Evolutionary conservation across 2,888 invertebrate species (phyloP), one percentile per base, ranked within the genome.

Genomic region (Drosophila fulvimacula): DNA sequence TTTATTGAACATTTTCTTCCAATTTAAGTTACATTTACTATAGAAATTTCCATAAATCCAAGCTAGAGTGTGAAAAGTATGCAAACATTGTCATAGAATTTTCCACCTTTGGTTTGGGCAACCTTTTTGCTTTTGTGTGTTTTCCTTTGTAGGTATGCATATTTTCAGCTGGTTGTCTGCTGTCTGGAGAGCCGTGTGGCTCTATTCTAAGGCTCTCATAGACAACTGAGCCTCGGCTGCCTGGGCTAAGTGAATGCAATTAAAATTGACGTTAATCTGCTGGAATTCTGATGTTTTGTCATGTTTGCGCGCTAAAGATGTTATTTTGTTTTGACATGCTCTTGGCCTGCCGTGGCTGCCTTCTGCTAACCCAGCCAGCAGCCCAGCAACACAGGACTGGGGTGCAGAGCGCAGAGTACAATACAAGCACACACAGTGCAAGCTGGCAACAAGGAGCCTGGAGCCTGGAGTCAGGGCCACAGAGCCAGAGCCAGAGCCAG

Each of bases 241-340:
- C 70, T 72, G 24, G 74, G 78, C 76, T 85, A 85, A 85, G 85
- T 85, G 88, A 88, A 87, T 88, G 89, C 89, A 88, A 86, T 86
- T 86, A 88, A 86, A 86, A 89, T 84, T 87, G 87, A 88, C 89
- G 87, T 86, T 86, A 86, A 88, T 86, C 89, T 88, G 85, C 81
- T 88, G 89, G 82, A 87, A 84, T 86, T 86, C 82, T 86, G 88
- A 86, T 88, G 89, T 87, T 88, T 87, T 87, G 85, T 86, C 86
- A 86, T 88, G 86, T 86, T 86, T 87, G 87, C 89, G 87, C 88
- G 85, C 87, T 88, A 83, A 85, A 85, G 84, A 86, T 88, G 85
- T 86, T 86, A 88, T 86, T 88, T 85, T 84, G 82, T 86, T 87
- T 88, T 84, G 88, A 85, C 88, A 88, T 85, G 88, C 87, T 83